phyloP scores from a whole-genome alignment of 2,797 vertebrate species.

The Bufotes viridis region DNA sequence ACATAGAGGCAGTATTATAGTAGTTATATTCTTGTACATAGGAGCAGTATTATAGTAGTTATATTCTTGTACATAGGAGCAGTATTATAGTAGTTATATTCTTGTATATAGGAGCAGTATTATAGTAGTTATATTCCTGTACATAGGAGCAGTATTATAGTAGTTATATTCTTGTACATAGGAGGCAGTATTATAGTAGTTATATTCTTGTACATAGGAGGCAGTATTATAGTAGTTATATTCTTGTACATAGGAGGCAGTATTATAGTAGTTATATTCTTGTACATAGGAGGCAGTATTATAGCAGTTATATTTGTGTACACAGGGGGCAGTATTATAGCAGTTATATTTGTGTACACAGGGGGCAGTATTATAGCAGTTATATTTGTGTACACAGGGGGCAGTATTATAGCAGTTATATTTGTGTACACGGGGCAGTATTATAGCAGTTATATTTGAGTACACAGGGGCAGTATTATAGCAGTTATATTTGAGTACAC shows the following conservation, averaged over 20 bases:
- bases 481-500: too few species aligned
- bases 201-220: too few species aligned
- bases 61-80: neutral
- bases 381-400: neutral
- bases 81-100: constrained; percentile 1
- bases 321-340: neutral
- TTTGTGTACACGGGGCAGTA: neutral
- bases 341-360: neutral
- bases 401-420: neutral
- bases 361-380: neutral
- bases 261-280: neutral
- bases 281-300: neutral
- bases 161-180: neutral
- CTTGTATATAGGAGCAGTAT: neutral
- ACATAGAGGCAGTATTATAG: neutral
- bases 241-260: neutral
- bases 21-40: too few species aligned
- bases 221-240: constrained; percentile 8
- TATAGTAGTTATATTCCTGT: neutral
- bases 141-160: neutral
- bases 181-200: neutral
- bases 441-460: neutral
- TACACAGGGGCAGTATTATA: neutral
- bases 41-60: neutral
- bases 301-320: neutral